A percentile compares a stretch with the other conserved stretches of the same genome.
phyloP scores from a whole-genome alignment of 1,140 invertebrate genomes.

The Lasioglossum albipes region DNA sequence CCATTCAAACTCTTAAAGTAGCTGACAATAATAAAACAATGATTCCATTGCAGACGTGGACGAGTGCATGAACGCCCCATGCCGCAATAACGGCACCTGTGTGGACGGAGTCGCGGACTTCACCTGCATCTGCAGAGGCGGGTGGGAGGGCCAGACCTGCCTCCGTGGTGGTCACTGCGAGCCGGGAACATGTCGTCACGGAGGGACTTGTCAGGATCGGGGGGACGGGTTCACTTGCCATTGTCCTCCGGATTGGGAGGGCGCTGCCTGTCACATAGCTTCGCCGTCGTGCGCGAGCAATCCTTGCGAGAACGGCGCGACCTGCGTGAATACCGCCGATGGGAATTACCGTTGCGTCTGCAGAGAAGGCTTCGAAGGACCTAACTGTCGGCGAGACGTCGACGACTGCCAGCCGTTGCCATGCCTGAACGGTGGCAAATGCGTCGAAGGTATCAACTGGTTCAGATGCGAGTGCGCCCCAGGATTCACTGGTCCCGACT shows the following conservation, averaged over 20 bases:
- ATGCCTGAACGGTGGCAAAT: conserved; percentile 89
- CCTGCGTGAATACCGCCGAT: conserved; percentile 86
- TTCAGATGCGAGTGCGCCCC: conserved; percentile 87
- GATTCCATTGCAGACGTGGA: conserved; percentile 85
- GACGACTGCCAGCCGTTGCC: conserved; percentile 84
- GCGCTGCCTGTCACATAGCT: conserved; percentile 85
- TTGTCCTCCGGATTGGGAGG: conserved; percentile 84
- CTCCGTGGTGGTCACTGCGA: conserved; percentile 84
- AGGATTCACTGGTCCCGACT: conserved; percentile 87
- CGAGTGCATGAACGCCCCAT: conserved; percentile 88
- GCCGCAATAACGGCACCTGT: conserved; percentile 89
- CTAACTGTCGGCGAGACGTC: conserved; percentile 84
- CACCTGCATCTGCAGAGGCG: conserved; percentile 86
- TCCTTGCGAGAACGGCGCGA: conserved; percentile 88
- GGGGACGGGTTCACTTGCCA: conserved; percentile 84
- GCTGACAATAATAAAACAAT: too few relatives aligned
- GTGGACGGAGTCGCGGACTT: conserved; percentile 87
- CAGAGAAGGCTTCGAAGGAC: conserved; percentile 84
- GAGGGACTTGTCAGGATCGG: conserved; percentile 85
- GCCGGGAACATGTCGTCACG: conserved; percentile 83
- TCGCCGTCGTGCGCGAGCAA: conserved; percentile 86
- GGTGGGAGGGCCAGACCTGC: conserved; percentile 91
- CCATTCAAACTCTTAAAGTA: too few relatives aligned
- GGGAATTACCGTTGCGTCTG: conserved; percentile 86
- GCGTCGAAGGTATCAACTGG: conserved; percentile 90